Evolutionary conservation across 2,888 invertebrate genomes (phyloP).

Genomic region (Chaetoderma sp.): DNA sequence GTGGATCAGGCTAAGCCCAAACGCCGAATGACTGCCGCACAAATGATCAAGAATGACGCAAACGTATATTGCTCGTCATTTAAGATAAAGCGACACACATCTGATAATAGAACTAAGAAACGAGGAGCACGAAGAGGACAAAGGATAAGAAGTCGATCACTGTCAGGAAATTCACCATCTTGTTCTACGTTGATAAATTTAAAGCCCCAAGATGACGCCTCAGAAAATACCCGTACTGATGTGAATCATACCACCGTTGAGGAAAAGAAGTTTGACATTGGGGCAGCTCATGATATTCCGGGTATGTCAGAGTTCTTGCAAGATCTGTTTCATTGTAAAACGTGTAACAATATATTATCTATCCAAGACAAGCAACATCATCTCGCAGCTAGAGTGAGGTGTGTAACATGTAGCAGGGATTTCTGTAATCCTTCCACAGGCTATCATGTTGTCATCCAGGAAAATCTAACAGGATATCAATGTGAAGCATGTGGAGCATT

Average conservation of each 20-base stretch:
- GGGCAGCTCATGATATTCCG: too few relatives aligned
- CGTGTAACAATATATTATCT: conserved; percentile 50
- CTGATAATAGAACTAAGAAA: not conserved
- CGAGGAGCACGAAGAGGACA: not conserved
- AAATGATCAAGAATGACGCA: conserved; percentile 48
- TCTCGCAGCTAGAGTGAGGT: conserved; percentile 33
- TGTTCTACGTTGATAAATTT: too few relatives aligned
- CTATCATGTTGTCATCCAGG: not conserved
- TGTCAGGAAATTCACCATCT: too few relatives aligned
- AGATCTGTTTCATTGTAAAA: conserved; percentile 53
- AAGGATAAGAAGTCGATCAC: too few relatives aligned
- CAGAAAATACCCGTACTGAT: not conserved
- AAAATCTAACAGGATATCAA: too few relatives aligned
- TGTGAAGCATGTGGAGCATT: too few relatives aligned
- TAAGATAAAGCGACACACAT: conserved; percentile 37
- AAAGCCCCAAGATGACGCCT: not conserved
- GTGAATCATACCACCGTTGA: not conserved
- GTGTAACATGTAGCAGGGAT: conserved; percentile 37
- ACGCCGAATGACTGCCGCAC: conserved; percentile 46
- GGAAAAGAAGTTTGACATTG: too few relatives aligned
- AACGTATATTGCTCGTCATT: conserved; percentile 59
- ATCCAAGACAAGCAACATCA: conserved; percentile 44
- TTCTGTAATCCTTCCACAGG: conserved; percentile 12
- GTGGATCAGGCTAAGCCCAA: conserved; percentile 52
- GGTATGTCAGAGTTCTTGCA: conserved; percentile 44